Percentiles rank a stretch among this genome's conserved stretches.
These are phyloP conservation scores for Pogonomyrmex barbatus DNA, from an alignment of 1,140 invertebrate genomes.

Conservation along the genomic window DNA sequence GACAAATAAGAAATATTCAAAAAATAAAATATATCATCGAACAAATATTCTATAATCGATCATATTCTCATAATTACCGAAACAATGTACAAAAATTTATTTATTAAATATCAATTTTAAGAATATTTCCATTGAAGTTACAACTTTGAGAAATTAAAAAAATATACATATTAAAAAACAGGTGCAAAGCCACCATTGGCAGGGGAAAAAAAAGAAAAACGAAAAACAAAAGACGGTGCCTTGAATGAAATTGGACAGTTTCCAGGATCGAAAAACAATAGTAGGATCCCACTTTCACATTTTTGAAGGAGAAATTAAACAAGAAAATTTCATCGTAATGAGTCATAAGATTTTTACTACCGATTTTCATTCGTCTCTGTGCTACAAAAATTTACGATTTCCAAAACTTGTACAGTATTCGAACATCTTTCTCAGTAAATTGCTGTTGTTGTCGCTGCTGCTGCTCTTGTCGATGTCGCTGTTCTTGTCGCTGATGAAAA, in stretches of 20 bases:
- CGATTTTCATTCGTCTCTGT: conserved; percentile 11
- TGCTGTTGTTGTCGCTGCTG: conserved; percentile 32
- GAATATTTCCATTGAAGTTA: background rate
- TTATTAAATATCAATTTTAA: conserved; percentile 7
- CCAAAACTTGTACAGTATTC: conserved; percentile 81
- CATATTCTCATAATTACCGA: background rate
- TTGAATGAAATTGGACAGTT: background rate
- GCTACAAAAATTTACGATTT: conserved; percentile 73
- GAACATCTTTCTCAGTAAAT: conserved; percentile 78
- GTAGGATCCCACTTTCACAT: background rate
- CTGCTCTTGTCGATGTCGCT: conserved; percentile 49
- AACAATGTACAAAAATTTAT: background rate
- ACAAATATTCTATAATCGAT: background rate
- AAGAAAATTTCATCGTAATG: background rate
- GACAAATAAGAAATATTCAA: background rate
- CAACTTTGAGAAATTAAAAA: no score
- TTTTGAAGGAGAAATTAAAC: conserved; percentile 17
- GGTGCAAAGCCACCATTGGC: background rate
- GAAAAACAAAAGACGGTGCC: background rate
- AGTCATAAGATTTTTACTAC: conserved; percentile 27
- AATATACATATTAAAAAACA: background rate
- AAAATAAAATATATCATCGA: background rate
- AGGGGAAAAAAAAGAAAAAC: no score
- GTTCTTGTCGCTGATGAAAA: conserved; percentile 69
- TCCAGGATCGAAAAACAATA: background rate